Evolutionary conservation across 2,888 invertebrate species (phyloP).

Genomic region (Acrobasis repandana): DNA sequence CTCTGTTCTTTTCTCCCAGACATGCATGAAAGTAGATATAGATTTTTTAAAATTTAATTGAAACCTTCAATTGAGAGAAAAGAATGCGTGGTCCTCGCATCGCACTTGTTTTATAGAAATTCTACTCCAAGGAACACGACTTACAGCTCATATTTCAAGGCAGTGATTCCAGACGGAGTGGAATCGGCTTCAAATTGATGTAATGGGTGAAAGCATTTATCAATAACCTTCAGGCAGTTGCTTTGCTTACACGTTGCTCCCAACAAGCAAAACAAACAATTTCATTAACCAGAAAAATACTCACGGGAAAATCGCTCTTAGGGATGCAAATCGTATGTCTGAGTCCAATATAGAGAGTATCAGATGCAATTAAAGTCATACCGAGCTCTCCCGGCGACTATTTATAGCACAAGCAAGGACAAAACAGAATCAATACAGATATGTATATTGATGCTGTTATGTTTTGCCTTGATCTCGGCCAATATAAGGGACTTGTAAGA

Average conservation of each 20-base stretch:
- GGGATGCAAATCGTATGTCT: background rate
- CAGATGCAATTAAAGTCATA: constrained; percentile 22
- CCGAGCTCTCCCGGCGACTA: constrained; percentile 15
- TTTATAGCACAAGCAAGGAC: constrained; percentile 22
- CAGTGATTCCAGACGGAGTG: too few species aligned
- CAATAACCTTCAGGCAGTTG: too few species aligned
- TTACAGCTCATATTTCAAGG: too few species aligned
- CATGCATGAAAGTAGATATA: too few species aligned
- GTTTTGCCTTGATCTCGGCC: constrained; percentile 10
- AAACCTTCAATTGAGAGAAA: too few species aligned
- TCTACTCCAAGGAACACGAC: too few species aligned
- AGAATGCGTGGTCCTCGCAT: too few species aligned
- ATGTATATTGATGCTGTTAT: constrained; percentile 9
- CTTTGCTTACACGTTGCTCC: background rate
- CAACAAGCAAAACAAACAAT: background rate
- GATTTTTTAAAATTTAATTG: too few species aligned
- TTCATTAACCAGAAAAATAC: background rate
- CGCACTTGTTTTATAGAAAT: too few species aligned
- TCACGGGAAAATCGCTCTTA: background rate
- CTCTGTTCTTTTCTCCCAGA: too few species aligned
- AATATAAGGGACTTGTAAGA: constrained; percentile 1
- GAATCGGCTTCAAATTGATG: too few species aligned
- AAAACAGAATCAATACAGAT: constrained; percentile 21
- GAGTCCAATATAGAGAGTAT: background rate
- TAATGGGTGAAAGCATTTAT: too few species aligned